Base-by-base conservation (phyloP, 2,888 invertebrate genomes). In the Furcula furcula region DNA sequence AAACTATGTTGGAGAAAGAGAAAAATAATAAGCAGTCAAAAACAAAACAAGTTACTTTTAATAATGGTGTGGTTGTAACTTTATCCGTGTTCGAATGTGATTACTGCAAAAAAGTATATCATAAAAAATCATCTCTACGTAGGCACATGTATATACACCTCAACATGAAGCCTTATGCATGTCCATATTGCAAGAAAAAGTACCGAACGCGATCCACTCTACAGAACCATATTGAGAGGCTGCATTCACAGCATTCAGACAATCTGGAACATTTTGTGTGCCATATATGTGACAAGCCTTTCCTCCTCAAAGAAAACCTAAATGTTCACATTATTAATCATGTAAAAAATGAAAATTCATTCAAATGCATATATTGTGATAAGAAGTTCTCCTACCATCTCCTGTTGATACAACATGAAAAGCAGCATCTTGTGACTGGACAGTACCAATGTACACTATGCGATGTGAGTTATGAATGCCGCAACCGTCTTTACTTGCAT, bases 231-330 rank as follows among this genome's bases (percentile, higher is more conserved):
- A 73, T 91, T 7, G 83, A 89, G 20, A 88, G 89, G 42, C 83
- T 85, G 43, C 93, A 93, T 60, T 79, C 86, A 1, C 69, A 63
- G n/a, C 7, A 27, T 9, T 64, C 39, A 2, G 54, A 49, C 2
- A 46, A 54, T 38, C 42, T 68, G 1, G 75, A 83, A 21, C 77
- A 91, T 14, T 94, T 91, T 70, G 88, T 92, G 29, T 96, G 96
- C 68, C 85, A 92, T 56, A 91, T 93, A 49, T 96, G 96, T 70
- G 90, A 92, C 30, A 94, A 94, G 66, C 90, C 91, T 18, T 96
- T 96, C 69, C 91, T 94, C 0, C 82, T 94, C 7, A 94, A 95
- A 73, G 94, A 95, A 61, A 91, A 94, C 19, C 79, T 96, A 34
- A 90, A 92, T 47, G 75, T 94, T 31, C 96, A 96, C 73, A 86